These are phyloP conservation scores for Drosophila tani DNA, from an alignment of 1,140 invertebrate species.

Conservation along the genomic window DNA sequence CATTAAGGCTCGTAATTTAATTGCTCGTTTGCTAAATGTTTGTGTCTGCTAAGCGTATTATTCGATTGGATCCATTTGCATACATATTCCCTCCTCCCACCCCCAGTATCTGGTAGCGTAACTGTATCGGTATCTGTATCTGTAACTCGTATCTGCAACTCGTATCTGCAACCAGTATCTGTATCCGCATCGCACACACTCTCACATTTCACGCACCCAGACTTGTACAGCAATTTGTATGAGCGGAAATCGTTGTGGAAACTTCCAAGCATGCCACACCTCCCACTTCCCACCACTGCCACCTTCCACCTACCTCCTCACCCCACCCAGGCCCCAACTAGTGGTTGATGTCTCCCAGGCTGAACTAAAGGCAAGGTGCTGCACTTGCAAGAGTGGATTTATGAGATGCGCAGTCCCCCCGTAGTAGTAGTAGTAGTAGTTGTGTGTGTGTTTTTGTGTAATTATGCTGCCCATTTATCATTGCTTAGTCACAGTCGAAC, in stretches of 20 bases:
- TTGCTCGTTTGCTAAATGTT: conserved; percentile 74
- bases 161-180: conserved; percentile 44
- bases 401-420: conserved; percentile 47
- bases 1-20: conserved; percentile 73
- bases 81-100: conserved; percentile 24
- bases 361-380: conserved; percentile 26
- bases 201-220: conserved; percentile 40
- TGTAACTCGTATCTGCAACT: conserved; percentile 47
- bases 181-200: conserved; percentile 45
- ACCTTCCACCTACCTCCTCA: conserved; percentile 14
- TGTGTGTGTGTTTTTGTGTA: conserved; percentile 42
- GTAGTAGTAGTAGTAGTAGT: conserved; percentile 12
- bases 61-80: conserved; percentile 58
- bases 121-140: conserved; percentile 37
- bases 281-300: neutral
- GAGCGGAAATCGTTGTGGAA: conserved; percentile 70
- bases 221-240: conserved; percentile 64
- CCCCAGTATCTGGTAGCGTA: conserved; percentile 39
- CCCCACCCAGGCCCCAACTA: conserved; percentile 1
- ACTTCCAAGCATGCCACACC: conserved; percentile 61
- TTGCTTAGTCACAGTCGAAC: conserved; percentile 34
- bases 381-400: conserved; percentile 46
- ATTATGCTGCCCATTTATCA: conserved; percentile 66
- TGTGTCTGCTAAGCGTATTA: conserved; percentile 55
- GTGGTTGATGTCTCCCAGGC: conserved; percentile 31